Evolutionary conservation across 2,888 invertebrate genomes (phyloP), one percentile per base, ranked within the genome.

Genomic region (Drosophila hamatofila): DNA sequence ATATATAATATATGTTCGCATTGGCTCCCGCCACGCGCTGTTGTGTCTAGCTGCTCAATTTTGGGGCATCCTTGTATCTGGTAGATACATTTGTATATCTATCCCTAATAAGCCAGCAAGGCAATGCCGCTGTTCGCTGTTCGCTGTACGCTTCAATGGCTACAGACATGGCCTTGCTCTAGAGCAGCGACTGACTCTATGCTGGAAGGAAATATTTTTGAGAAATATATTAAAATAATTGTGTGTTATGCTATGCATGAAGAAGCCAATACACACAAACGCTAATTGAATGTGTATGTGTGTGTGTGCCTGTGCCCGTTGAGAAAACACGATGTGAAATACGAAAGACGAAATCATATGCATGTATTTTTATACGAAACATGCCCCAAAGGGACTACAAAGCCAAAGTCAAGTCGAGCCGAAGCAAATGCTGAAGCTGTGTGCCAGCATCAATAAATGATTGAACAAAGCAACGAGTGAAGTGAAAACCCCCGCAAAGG

Each of bases 401-500:
- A 81, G 72, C 65, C 75, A 64, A 70, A 71, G 72, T 59, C 67
- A 73, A 82, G 64, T 64, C 75, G 73, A 79, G 67, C 64, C 49
- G 57, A 69, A 68, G 56, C n/a, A n/a, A 51, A 52, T 48, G 62
- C 33, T n/a, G 57, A 39, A 30, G 60, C 44, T 23, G 59, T 23
- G 59, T 7, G 12, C 57, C 56, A 39, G 61, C 71, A 82, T 78
- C 88, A 89, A 89, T 89, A 89, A 89, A 88, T 89, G 89, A 86
- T 86, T 89, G 88, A 85, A 89, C 88, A 88, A 89, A 82, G 78
- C 75, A 76, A 51, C 66, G 75, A 59, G 56, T 44, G 44, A 76
- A 78, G 72, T 75, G 69, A 72, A 89, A 89, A 88, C 90, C 83
- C 86, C 86, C 83, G 83, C 90, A 89, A 89, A 86, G 90, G 86